Conservation (phyloP, 2,888 invertebrate species). For the Dione vanillae region DNA sequence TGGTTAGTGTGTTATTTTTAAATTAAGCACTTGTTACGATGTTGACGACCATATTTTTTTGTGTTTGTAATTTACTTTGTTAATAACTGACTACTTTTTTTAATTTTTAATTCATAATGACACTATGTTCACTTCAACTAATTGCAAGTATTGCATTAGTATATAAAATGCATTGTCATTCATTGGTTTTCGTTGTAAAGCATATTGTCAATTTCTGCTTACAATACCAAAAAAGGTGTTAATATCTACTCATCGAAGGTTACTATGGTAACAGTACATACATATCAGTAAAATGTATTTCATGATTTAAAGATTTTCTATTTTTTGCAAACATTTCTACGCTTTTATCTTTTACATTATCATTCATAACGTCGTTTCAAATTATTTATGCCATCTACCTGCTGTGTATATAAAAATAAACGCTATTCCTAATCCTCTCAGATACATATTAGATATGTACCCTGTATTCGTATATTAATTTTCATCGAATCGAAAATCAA, state of each 20-base stretch:
- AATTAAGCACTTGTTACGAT: slow-evolving; percentile 7
- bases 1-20: slow-evolving; percentile 27
- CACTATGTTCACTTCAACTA: not conserved
- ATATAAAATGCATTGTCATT: not conserved
- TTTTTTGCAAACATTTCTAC: not conserved
- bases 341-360: slow-evolving; percentile 1
- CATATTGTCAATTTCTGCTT: not conserved
- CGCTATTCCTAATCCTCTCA: slow-evolving; percentile 18
- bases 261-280: too few species aligned
- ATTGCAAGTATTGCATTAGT: not conserved
- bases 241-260: too few species aligned
- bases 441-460: slow-evolving; percentile 65
- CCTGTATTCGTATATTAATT: slow-evolving; percentile 70
- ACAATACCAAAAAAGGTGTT: not conserved
- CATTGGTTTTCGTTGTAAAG: not conserved
- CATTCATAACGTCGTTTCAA: not conserved
- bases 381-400: not conserved
- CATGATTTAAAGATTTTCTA: not conserved
- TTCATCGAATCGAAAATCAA: slow-evolving; percentile 79
- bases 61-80: not conserved
- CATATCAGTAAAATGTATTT: too few species aligned
- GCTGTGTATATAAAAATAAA: slow-evolving; percentile 14
- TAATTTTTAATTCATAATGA: not conserved
- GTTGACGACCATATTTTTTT: not conserved
- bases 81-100: not conserved